Base-by-base conservation (phyloP, 2,888 invertebrate species). In the Sepiola atlantica region DNA sequence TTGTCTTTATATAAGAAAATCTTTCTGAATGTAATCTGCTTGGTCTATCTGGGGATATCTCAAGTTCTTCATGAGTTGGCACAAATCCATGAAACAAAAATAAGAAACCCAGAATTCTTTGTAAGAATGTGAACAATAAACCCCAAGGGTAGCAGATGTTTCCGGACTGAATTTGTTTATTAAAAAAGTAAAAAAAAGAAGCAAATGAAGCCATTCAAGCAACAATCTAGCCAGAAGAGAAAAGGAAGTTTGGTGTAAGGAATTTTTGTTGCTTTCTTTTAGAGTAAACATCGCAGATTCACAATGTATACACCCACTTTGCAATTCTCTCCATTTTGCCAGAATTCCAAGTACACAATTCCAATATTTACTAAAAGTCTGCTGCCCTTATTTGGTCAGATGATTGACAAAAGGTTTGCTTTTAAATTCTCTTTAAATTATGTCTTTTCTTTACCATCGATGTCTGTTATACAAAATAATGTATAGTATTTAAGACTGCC, bases 121-220 rank as follows among this genome's bases (percentile, higher is more conserved):
- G 32, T 77, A 77, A 77, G 77, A 77, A 77, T n/a, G n/a, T 77
- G n/a, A 77, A 77, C 77, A 77, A 77, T 77, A 77, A 77, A 16
- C n/a, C 77, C 77, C 77, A 16, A n/a, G n/a, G n/a, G 77, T 32
- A 4, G 77, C 77, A 77, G 77, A 18, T 77, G 77, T 77, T 77
- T 77, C 77, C 77, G 77, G 77, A 77, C n/a, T 77, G n/a, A 21
- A 77, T 77, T 77, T n/a, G 77, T 77, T 77, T 77, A 77, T 77
- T n/a, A 32, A 77, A 77, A n/a, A 77, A 77, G 28, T 28, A 24
- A 61, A 61, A 21, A 10, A 61, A 77, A 77, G n/a, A 77, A 77
- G 32, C n/a, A 77, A 77, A 45, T 28, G n/a, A n/a, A 77, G 77
- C n/a, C 77, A 77, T 77, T 77, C 77, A 77, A 77, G n/a, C n/a